phyloP scores from a whole-genome alignment of 2,113 vertebrate species.

The Pygoscelis adeliae region DNA sequence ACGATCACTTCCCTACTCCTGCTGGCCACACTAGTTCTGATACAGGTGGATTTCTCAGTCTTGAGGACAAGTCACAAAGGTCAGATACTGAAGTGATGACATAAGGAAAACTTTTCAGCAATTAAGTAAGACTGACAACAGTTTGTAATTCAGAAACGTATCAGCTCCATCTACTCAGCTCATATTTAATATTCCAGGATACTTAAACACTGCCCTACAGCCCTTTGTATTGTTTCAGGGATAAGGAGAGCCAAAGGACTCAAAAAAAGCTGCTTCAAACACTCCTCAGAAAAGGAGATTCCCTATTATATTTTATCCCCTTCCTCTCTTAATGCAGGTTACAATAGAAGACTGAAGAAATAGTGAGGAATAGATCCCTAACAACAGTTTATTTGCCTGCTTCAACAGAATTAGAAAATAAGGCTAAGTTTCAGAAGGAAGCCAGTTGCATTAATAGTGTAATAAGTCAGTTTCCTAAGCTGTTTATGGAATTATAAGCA shows the following conservation, averaged over 20 bases:
- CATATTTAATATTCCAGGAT: background rate
- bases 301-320: background rate
- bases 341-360: background rate
- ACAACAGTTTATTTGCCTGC: background rate
- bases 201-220: background rate
- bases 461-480: background rate
- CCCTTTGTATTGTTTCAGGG: background rate
- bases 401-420: background rate
- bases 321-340: background rate
- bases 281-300: background rate
- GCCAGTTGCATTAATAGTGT: background rate
- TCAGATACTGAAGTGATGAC: background rate
- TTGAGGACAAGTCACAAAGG: background rate
- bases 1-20: too few species aligned
- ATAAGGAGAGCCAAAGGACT: background rate
- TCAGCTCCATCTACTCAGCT: background rate
- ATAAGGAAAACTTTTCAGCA: background rate
- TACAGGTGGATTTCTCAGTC: background rate
- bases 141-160: background rate
- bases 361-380: background rate
- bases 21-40: too few species aligned
- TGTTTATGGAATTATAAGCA: conserved; percentile 5
- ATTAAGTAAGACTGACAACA: background rate
- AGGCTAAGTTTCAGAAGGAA: background rate
- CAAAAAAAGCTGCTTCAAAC: background rate